Base-by-base conservation (phyloP, 2,113 vertebrate genomes). In the Gorsachius goisagi region DNA sequence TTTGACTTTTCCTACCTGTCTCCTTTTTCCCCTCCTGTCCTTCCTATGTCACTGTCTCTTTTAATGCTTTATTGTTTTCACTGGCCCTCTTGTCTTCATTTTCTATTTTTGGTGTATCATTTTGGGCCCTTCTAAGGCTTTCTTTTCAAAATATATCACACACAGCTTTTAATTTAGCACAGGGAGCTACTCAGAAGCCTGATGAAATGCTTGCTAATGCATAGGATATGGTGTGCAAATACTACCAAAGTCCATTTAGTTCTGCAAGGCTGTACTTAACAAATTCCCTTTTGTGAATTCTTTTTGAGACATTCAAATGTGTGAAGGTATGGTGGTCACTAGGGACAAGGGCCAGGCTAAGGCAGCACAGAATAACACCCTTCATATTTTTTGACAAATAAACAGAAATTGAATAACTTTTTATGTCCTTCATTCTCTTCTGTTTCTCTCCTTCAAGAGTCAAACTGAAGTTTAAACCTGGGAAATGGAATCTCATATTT, bases 201-300 rank as follows among this genome's bases (percentile, higher is more conserved):
- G 50, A 41, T 37, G 37, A 88, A 90, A 91, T 73, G n/a, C 20
- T 90, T 88, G 30, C 55, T 75, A 64, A 72, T 80, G 39, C 21
- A 35, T 80, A 78, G 56, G 67, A 37, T 77, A 75, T 17, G 19
- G 44, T 72, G 69, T 26, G 92, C 27, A 91, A 91, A 84, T 66
- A n/a, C 49, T 88, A 32, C 37, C 35, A 59, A 79, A 88, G 44
- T 93, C 83, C 91, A 94, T 94, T 96, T 95, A 91, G 74, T 52
- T 93, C 74, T 86, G 37, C 63, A 88, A 50, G 44, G 21, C 3
- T 89, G 74, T 74, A 84, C 84, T 84, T 85, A 47, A 28, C n/a
- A 93, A 93, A 91, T 72, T 93, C 85, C 41, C 88, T 75, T 85
- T 44, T 74, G 69, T 79, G 87, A 88, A 91, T 95, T 94, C 60